These are phyloP conservation scores for Merops nubicus DNA, from an alignment of 2,113 vertebrate genomes.

Conservation along the genomic window DNA sequence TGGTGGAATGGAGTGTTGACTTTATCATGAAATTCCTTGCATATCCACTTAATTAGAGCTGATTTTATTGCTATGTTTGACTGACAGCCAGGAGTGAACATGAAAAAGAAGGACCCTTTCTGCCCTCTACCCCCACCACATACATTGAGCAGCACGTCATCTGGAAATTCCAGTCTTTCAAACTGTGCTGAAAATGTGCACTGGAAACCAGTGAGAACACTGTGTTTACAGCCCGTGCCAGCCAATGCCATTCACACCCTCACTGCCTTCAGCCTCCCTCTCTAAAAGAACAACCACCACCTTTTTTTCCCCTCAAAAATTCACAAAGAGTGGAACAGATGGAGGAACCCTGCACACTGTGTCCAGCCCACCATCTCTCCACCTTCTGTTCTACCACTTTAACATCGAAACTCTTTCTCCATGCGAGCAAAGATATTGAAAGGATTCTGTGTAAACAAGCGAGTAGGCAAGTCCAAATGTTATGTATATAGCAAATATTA, in stretches of 20 bases:
- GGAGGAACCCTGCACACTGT: background rate
- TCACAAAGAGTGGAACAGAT: background rate
- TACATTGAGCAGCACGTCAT: background rate
- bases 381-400: background rate
- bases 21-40: constrained; percentile 56
- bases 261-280: background rate
- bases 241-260: constrained; percentile 32
- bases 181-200: background rate
- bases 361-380: background rate
- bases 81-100: constrained; percentile 51
- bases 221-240: constrained; percentile 41
- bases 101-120: constrained; percentile 17
- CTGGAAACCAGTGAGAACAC: background rate
- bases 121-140: background rate
- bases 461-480: background rate
- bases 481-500: background rate
- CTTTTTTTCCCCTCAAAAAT: background rate
- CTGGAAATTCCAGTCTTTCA: constrained; percentile 26
- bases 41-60: constrained; percentile 64
- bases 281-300: background rate
- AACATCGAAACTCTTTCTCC: background rate
- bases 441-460: background rate
- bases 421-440: background rate
- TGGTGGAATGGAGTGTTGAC: constrained; percentile 44
- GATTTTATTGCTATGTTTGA: constrained; percentile 64